Percentiles rank a stretch among this genome's conserved stretches.
Conservation (phyloP, 2,888 invertebrate genomes). For the Tipula confusa region DNA sequence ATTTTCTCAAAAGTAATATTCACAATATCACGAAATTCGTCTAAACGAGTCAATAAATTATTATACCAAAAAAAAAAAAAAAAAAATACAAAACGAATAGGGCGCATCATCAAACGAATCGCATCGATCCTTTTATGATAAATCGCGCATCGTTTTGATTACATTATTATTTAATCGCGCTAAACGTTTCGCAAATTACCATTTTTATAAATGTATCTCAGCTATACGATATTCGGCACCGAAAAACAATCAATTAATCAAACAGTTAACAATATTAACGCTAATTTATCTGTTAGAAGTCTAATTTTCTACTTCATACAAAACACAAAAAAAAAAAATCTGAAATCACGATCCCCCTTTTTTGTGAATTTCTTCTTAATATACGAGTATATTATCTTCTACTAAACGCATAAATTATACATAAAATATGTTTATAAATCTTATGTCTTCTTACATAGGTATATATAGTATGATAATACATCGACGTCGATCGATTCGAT, state of each 20-base stretch:
- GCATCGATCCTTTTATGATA: not conserved
- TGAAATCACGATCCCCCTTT: not conserved
- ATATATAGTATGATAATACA: not conserved
- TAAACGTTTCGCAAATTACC: conserved; percentile 17
- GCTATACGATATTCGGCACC: not conserved
- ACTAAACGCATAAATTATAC: conserved; percentile 3
- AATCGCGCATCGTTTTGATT: conserved; percentile 3
- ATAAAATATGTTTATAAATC: not conserved
- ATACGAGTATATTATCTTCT: not conserved
- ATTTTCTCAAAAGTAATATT: too few species aligned
- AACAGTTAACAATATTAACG: conserved; percentile 25
- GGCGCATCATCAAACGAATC: not conserved
- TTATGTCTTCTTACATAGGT: not conserved
- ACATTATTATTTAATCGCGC: conserved; percentile 20
- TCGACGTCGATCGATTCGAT: not conserved
- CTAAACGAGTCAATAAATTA: not conserved
- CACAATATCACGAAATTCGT: not conserved
- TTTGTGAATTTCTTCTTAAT: not conserved
- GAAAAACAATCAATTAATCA: conserved; percentile 16
- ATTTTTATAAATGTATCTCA: not conserved
- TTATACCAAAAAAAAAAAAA: not conserved
- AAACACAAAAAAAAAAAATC: not conserved
- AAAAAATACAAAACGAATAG: not conserved
- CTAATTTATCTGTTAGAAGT: conserved; percentile 20
- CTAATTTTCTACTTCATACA: not conserved